Base-by-base conservation (phyloP, 2,888 invertebrate species). In the Melipona bicolor region DNA sequence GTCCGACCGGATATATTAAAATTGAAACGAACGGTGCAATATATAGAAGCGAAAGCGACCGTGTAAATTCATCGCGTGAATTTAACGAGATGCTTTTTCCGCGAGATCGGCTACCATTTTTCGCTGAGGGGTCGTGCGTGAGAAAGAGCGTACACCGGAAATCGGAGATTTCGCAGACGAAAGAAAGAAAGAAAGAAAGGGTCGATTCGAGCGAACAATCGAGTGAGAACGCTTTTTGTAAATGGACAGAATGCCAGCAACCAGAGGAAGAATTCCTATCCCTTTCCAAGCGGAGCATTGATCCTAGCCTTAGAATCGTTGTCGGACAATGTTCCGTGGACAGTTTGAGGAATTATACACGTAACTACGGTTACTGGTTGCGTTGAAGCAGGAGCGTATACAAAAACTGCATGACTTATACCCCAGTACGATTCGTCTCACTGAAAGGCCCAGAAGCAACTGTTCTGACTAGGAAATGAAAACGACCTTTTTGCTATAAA, bases 1-100 rank as follows among this genome's bases (percentile, higher is more conserved):
- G 59, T 70, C 11, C 13, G 19, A n/a, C 27, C 9, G 27, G 27
- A 19, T 54, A 68, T 72, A 73, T 78, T 81, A 72, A 68, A 81
- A 64, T 24, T 32, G 75, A 65, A 59, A 62, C 52, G 70, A 49
- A 27, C 56, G 11, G 17, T 2, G 70, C 54, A 24, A 81, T 59
- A 69, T 64, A 69, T 27, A 68, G 68, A 54, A 43, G 43, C 43
- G 43, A 43, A 43, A 43, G 43, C 43, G 43, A 11, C 43, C 43
- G 43, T 43, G 43, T 72, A 52, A 62, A 62, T 24, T 24, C 52
- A 11, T 32, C 69, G 69, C 61, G 69, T 49, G 27, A n/a, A 80
- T 80, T 61, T 61, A 71, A 67, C 67, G 67, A 71, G 71, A 59
- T 5, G 24, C 43, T n/a, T 64, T 52, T 52, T 52, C 19, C 27